phyloP scores from a whole-genome alignment of 2,113 vertebrate species.

The Turdus rufiventris region DNA sequence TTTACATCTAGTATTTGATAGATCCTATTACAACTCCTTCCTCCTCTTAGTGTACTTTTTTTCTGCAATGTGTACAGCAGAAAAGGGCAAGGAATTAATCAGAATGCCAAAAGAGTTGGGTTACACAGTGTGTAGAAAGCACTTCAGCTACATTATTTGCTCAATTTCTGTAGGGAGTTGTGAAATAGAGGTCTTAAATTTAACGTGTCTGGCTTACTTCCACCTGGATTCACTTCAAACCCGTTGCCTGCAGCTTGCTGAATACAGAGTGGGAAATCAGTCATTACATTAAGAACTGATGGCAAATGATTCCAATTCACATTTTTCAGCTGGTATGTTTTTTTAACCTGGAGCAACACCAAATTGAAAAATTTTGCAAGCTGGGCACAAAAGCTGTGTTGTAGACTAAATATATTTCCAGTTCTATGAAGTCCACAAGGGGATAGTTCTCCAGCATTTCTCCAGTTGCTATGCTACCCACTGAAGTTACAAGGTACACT shows the following conservation, averaged over 20 bases:
- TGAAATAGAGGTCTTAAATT: slow-evolving; percentile 75
- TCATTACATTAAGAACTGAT: slow-evolving; percentile 72
- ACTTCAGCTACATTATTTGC: slow-evolving; percentile 74
- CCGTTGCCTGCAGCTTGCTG: slow-evolving; percentile 61
- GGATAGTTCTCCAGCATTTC: slow-evolving; percentile 49
- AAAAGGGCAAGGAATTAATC: slow-evolving; percentile 55
- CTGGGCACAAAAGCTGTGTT: slow-evolving; percentile 43
- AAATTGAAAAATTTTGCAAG: slow-evolving; percentile 72
- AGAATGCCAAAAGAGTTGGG: slow-evolving; percentile 57
- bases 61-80: slow-evolving; percentile 22
- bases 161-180: slow-evolving; percentile 74
- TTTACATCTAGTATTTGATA: slow-evolving; percentile 35
- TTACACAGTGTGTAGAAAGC: slow-evolving; percentile 62
- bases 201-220: slow-evolving; percentile 71
- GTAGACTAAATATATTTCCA: slow-evolving; percentile 61
- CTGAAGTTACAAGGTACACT: slow-evolving; percentile 8
- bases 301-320: slow-evolving; percentile 71
- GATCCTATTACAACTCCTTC: slow-evolving; percentile 32
- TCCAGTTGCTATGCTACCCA: slow-evolving; percentile 6
- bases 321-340: slow-evolving; percentile 69
- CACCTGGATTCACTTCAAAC: slow-evolving; percentile 76
- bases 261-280: slow-evolving; percentile 72
- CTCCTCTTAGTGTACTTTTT: slow-evolving; percentile 37
- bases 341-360: slow-evolving; percentile 69
- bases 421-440: slow-evolving; percentile 26